A percentile compares a stretch with the other conserved stretches of the same genome.
phyloP scores from a whole-genome alignment of 23 tunicate genomes.

The Ciona savignyi region DNA sequence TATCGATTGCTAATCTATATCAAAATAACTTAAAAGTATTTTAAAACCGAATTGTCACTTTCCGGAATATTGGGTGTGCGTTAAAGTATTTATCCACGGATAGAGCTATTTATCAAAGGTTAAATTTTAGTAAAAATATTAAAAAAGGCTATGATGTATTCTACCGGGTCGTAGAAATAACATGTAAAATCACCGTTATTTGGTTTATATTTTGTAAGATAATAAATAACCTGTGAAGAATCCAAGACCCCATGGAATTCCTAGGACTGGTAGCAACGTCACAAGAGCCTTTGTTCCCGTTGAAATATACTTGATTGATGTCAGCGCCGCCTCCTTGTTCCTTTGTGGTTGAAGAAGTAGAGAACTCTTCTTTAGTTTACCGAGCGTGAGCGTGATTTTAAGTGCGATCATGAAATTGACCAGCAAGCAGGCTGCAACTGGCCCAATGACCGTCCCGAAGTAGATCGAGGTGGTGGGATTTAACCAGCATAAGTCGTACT shows the following conservation, averaged over 20 bases:
- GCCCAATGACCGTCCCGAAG: not conserved
- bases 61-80: too few species aligned
- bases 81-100: too few species aligned
- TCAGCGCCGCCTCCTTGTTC: not conserved
- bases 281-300: not conserved
- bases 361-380: not conserved
- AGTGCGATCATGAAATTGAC: not conserved
- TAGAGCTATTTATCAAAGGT: too few species aligned
- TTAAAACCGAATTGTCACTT: too few species aligned
- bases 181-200: too few species aligned
- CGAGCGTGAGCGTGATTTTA: not conserved
- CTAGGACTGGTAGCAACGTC: not conserved
- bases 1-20: too few species aligned
- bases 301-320: not conserved
- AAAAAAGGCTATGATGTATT: too few species aligned
- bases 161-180: too few species aligned
- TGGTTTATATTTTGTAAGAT: too few species aligned
- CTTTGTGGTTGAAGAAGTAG: not conserved
- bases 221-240: not conserved
- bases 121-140: too few species aligned
- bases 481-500: not conserved
- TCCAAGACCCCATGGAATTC: not conserved
- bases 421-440: not conserved
- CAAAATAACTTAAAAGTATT: too few species aligned
- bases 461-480: not conserved